A percentile compares a stretch with the other conserved stretches of the same genome.
Conservation (phyloP, 2,888 invertebrate genomes). For the Ditula angustiorana region DNA sequence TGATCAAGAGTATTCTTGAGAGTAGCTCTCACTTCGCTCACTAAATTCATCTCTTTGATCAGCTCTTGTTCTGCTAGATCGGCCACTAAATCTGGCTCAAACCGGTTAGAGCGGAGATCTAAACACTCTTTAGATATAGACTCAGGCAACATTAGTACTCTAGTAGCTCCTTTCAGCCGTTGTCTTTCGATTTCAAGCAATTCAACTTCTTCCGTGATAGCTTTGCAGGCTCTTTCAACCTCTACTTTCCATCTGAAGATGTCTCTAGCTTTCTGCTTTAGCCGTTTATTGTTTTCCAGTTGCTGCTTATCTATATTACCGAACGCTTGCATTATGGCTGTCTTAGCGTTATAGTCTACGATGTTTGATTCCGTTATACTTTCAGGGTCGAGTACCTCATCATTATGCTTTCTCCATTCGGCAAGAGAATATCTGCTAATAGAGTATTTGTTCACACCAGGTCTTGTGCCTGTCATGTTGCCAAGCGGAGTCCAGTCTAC, state of each 20-base stretch:
- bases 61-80: conserved; percentile 92
- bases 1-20: conserved; percentile 87
- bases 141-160: conserved; percentile 89
- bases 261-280: conserved; percentile 88
- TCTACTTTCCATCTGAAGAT: conserved; percentile 91
- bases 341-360: conserved; percentile 86
- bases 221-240: conserved; percentile 88
- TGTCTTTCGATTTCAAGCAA: conserved; percentile 88
- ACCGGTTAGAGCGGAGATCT: conserved; percentile 88
- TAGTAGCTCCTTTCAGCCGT: conserved; percentile 88
- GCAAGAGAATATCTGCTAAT: conserved; percentile 89
- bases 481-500: conserved; percentile 90
- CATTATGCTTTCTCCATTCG: conserved; percentile 89
- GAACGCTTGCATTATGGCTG: conserved; percentile 87
- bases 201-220: conserved; percentile 89
- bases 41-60: conserved; percentile 90
- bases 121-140: conserved; percentile 92
- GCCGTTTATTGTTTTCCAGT: conserved; percentile 87
- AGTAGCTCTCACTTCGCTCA: conserved; percentile 88
- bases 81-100: conserved; percentile 90
- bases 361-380: conserved; percentile 84
- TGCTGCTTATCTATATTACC: conserved; percentile 89
- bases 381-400: conserved; percentile 78
- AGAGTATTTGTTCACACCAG: conserved; percentile 91
- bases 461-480: conserved; percentile 90